Evolutionary conservation across 2,888 invertebrate genomes (phyloP).

Genomic region (Eulithis prunata): DNA sequence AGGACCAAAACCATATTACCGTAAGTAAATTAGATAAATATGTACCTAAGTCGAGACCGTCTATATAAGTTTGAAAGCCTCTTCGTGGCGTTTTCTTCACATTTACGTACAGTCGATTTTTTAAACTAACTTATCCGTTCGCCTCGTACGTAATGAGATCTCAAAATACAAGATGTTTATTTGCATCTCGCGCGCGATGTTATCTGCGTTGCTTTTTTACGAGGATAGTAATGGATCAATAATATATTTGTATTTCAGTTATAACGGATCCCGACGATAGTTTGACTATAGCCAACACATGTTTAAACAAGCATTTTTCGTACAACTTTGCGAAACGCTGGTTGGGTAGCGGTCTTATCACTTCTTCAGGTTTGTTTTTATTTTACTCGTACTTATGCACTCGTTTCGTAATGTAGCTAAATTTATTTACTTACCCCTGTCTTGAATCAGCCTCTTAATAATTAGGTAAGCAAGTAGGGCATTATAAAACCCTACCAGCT

Average conservation of each 20-base stretch:
- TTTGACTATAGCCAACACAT: constrained; percentile 24
- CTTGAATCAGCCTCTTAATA: background rate
- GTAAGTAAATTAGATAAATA: constrained; percentile 4
- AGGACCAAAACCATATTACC: constrained; percentile 13
- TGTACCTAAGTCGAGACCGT: too few species aligned
- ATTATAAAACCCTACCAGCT: too few species aligned
- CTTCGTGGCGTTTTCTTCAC: too few species aligned
- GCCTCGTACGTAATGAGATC: too few species aligned
- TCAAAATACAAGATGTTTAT: too few species aligned
- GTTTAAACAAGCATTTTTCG: constrained; percentile 23
- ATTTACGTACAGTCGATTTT: too few species aligned
- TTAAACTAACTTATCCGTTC: too few species aligned
- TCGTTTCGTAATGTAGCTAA: background rate
- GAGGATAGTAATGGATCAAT: too few species aligned
- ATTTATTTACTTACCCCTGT: background rate
- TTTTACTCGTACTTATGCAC: background rate
- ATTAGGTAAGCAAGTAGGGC: too few species aligned
- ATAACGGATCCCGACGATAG: constrained; percentile 32
- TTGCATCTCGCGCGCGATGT: too few species aligned
- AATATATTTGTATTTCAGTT: constrained; percentile 18
- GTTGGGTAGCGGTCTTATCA: constrained; percentile 29
- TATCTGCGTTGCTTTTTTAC: too few species aligned
- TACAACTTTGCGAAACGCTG: constrained; percentile 26
- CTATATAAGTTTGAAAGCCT: too few species aligned
- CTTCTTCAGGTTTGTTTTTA: constrained; percentile 21